Evolutionary conservation across 2,797 vertebrate genomes (phyloP), one percentile per base, ranked within the genome.

Genomic region (Sorex maritimensis): DNA sequence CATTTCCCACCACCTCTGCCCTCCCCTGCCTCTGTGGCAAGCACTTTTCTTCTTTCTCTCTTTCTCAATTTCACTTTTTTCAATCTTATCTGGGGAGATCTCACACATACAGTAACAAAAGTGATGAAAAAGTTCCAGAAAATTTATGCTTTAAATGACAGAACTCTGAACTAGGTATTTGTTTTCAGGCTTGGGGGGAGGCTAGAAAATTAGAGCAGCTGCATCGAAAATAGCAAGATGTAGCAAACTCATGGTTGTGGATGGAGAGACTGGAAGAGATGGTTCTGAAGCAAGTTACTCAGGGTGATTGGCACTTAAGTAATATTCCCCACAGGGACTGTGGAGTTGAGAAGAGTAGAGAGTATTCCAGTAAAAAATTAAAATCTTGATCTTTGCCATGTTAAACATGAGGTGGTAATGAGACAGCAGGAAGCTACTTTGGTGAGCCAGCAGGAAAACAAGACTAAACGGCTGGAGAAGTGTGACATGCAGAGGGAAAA

Each of bases 371-470:
- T 89, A 65, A 95, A 95, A 97, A 95, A 94, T 97, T 96, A 94
- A 95, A 96, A 95, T 95, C 91, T 93, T 96, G 94, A 96, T 96
- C 94, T 96, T 93, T 95, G 92, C 94, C 92, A 92, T 96, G 96
- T 94, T 96, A 95, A 97, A 95, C 94, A 95, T 7, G 46, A 92
- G 90, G 94, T 92, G 84, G 93, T 95, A 95, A 96, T 94, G 84
- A 96, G 94, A 89, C 84, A 95, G 91, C 92, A 95, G 95, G 95
- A 95, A 94, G 46, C 74, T 92, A 89, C 95, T 95, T 92, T 92
- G 91, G 95, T 88, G 83, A 95, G 63, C 46, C 93, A 95, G 94
- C 95, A 94, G 93, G 93, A 93, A 97, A 95, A 94, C 84, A 92
- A 88, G 94, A 87, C 81, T 90, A 89, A 95, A 82, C 15, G 44